Base-by-base conservation (phyloP, 2,797 vertebrate species). In the Numenius phaeopus region DNA sequence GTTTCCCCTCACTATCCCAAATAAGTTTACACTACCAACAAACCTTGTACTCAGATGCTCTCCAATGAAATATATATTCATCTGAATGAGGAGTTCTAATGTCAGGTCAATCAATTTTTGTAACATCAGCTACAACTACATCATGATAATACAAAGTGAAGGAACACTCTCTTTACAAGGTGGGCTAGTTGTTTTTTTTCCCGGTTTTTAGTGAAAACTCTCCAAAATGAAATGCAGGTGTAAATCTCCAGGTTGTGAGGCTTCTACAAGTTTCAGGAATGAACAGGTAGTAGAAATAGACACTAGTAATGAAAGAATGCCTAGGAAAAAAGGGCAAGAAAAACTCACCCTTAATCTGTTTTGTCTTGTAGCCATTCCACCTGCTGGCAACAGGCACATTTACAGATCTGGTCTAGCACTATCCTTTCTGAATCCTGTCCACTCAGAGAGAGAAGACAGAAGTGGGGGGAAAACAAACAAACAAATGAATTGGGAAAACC, bases 111-210 rank as follows among this genome's bases (percentile, higher is more conserved):
- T 27, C 5, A 5, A 12, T 21, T 66, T 67, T 57, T 67, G 18
- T 47, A 55, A 32, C 9, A 83, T 22, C 14, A 81, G 22, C 11
- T 65, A 69, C 39, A 78, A 52, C 23, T 24, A 61, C 75, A 46
- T 57, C 6, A 76, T 5, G 7, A 14, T 11, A 71, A 73, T 44
- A 70, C 4, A 37, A 77, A 61, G 72, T 6, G 15, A 84, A 75
- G 34, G 78, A 81, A 61, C 5, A 72, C 8, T 10, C 10, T 52
- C 15, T 59, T 67, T 54, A 59, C 11, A 62, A 50, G 3, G 19
- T 18, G 5, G 4, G 4, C 10, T 54, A 2, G 6, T 5, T 12
- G 9, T 2, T 26, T 30, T 21, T 21, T 27, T n/a, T 18, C 5
- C 47, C 5, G 46, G 15, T 47, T 91, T 30, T 55, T 52, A 62